Evolutionary conservation across 2,888 invertebrate genomes (phyloP), one percentile per base, ranked within the genome.

Genomic region (Caenorhabditis auriculariae): DNA sequence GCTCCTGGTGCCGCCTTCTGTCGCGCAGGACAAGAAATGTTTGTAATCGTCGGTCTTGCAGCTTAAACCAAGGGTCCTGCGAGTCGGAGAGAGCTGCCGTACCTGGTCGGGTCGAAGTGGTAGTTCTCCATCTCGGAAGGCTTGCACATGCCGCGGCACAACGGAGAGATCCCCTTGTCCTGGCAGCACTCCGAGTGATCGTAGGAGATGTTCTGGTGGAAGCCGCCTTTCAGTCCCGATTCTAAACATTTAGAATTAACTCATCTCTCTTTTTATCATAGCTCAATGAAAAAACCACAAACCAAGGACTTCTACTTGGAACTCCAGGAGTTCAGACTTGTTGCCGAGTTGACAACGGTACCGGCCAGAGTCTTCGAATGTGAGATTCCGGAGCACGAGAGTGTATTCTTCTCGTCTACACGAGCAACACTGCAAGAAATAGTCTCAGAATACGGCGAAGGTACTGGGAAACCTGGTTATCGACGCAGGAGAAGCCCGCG

Each of bases 71-170:
- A 27, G 17, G 28, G 44, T 46, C 44, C 23, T 12, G 27, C 15
- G 39, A 12, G 12, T 52, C 21, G 21, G 32, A 21, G 27, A 50
- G 28, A 29, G 26, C 42, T 50, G 32, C 15, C 9, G 23, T 56
- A 69, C 72, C 71, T 75, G 2, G 78, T 78, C 3, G 81, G 81
- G 46, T 80, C 80, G 52, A 81, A 81, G 45, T 75, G 73, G 47
- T 74, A 68, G 24, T 69, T 55, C 17, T 60, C 65, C 72, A 81
- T 74, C 21, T 77, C 77, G 2, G 71, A 66, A 15, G 80, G 80
- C 51, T 78, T 78, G 84, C 91, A 92, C 19, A 91, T 91, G 77
- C 89, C 89, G 83, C 90, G 88, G 78, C 92, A 92, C 0, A 87
- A 78, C 0, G 88, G 85, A 0, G 89, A 88, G 0, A 92, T 91